Percentiles rank a stretch among this genome's conserved stretches.
Conservation (phyloP, 2,113 vertebrate species). For the Oenanthe melanoleuca region DNA sequence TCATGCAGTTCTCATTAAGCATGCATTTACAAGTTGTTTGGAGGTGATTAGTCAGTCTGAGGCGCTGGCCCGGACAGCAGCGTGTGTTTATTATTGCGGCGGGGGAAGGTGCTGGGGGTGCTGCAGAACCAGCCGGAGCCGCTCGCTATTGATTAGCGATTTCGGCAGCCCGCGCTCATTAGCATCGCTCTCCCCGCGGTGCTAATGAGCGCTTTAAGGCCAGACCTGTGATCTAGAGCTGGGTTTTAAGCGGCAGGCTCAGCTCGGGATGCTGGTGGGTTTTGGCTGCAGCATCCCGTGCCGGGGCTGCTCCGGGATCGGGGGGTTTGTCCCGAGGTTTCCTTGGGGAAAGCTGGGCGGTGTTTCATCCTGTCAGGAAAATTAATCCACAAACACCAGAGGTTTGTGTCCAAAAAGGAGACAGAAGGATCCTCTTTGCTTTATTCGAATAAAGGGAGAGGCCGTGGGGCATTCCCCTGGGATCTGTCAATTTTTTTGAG, state of each 20-base stretch:
- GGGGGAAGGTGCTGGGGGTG: not conserved
- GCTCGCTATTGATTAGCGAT: constrained; percentile 44
- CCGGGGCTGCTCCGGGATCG: not conserved
- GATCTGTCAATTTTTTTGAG: no score
- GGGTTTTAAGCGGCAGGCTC: not conserved
- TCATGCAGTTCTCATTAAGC: constrained; percentile 54
- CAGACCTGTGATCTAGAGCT: not conserved
- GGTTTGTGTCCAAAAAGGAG: no score
- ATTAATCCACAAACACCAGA: no score
- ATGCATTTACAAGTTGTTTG: constrained; percentile 39
- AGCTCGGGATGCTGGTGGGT: not conserved
- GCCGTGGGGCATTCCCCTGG: no score
- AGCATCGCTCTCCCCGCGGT: not conserved
- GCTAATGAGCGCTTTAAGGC: not conserved
- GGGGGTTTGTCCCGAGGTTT: not conserved
- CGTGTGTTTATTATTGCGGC: not conserved
- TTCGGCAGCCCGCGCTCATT: not conserved
- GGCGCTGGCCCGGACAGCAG: not conserved
- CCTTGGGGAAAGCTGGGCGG: not conserved
- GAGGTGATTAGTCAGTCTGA: constrained; percentile 39
- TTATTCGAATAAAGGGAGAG: no score
- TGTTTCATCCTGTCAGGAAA: not conserved
- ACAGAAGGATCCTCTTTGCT: no score
- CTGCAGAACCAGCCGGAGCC: not conserved
- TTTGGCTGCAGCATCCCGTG: not conserved